Evolutionary conservation across 2,113 vertebrate species (phyloP), one percentile per base, ranked within the genome.

Genomic region (Casuarius casuarius): DNA sequence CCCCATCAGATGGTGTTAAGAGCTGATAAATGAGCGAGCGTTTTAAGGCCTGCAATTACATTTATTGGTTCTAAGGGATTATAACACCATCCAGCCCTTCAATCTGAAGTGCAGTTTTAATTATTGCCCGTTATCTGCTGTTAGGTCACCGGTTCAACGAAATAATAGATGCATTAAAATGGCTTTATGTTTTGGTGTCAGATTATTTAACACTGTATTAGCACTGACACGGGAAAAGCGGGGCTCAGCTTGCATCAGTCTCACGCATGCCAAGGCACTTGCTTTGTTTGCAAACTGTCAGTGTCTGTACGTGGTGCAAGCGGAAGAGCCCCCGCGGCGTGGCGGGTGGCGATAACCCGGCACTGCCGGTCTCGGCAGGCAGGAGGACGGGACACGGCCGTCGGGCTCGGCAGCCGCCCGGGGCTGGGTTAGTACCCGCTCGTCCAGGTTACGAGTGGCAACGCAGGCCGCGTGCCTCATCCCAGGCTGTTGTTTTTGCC

Each of bases 401-500:
- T 70, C 49, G 7, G 0, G 62, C 90, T 20, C 38, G 2, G 29
- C 89, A 2, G 5, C 66, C 25, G 58, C 84, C 70, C 7, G 1
- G 79, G 66, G 83, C 73, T 65, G 9, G 61, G 1, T 31, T 3
- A 33, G 73, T 4, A 1, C 42, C 65, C 11, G 66, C 0, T 1
- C 1, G 48, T 1, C 48, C 21, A 5, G 28, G n/a, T 15, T 4
- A 8, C 12, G 62, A 0, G 3, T 67, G 42, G 10, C n/a, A 0
- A 0, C 0, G 1, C 0, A 1, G 72, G 48, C 33, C 3, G 18
- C 0, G 2, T 0, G 29, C 12, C 72, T 85, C n/a, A 61, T 1
- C 81, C 75, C 26, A 1, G 18, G 52, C 90, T 63, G 93, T 46
- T 89, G 87, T 86, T 77, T 96, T 12, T 86, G 77, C 81, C 21